phyloP scores from a whole-genome alignment of 2,113 vertebrate species.

The Colius striatus region DNA sequence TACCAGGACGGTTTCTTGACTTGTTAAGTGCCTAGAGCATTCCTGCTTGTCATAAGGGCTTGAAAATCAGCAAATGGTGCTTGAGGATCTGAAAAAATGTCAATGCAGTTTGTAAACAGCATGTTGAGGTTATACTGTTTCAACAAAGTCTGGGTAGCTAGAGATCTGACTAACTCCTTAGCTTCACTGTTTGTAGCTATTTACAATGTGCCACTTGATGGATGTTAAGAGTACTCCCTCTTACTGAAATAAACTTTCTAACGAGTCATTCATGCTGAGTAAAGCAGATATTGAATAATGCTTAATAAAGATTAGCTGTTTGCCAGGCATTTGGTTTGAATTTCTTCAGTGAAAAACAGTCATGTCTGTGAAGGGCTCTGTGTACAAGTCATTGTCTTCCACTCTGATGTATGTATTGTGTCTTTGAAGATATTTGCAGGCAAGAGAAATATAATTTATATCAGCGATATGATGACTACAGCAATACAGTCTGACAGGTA shows the following conservation, averaged over 20 bases:
- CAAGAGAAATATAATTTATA: not conserved
- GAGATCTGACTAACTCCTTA: not conserved
- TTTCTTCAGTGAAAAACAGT: not conserved
- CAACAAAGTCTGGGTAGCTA: not conserved
- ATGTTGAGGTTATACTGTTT: not conserved
- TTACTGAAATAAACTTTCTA: constrained; percentile 13
- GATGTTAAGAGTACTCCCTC: not conserved
- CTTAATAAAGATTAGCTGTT: not conserved
- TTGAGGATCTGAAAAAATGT: constrained; percentile 28
- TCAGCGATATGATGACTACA: not conserved
- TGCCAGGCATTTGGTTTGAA: not conserved
- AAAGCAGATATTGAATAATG: not conserved
- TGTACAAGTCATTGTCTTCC: not conserved
- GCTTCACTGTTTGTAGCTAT: not conserved
- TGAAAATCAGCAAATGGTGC: not conserved
- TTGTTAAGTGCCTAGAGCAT: constrained; percentile 7
- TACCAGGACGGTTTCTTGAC: constrained; percentile 4
- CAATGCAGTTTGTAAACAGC: not conserved
- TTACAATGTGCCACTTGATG: not conserved
- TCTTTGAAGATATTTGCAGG: not conserved
- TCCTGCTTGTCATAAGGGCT: not conserved
- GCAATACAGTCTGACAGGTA: not conserved
- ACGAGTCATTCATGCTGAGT: not conserved
- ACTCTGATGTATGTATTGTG: not conserved
- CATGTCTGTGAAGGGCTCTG: not conserved